Base-by-base conservation (phyloP, 2,888 invertebrate genomes). In the Anthophora plumipes region DNA sequence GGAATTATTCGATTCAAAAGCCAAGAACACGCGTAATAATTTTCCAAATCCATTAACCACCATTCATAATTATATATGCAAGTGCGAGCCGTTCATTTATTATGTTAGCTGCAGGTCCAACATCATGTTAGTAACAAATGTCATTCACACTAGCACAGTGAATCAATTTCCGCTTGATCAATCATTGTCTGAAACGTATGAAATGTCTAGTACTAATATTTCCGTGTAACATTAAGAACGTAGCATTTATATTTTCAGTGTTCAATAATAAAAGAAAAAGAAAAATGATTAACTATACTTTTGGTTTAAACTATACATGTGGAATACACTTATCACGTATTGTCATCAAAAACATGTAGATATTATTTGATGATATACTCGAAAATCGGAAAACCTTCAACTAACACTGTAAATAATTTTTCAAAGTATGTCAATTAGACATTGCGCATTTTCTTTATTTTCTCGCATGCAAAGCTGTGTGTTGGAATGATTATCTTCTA, bases 391-490 rank as follows among this genome's bases (percentile, higher is more conserved):
- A 55, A 37, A 37, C n/a, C 9, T n/a, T 22, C 14, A 12, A 54
- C 20, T 59, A 69, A 67, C 25, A 43, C 3, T 50, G 43, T 54
- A 22, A 55, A 77, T 46, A 64, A 68, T 52, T 48, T n/a, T 22
- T 12, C 25, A 57, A 59, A 70, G 61, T 17, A n/a, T 66, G 50
- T 66, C 39, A 5, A 67, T 50, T 50, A 50, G 60, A 48, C 20
- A 14, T 41, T 20, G 22, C 5, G 39, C 25, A 48, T n/a, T 37
- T 1, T 46, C 50, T 48, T 20, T 25, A n/a, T 57, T 72, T 31
- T 0, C 52, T 39, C 61, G 77, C 85, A 83, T 83, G 86, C 74
- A 31, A 69, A 25, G 17, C 55, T 78, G 11, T 78, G 11, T 22
- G 66, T 64, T 60, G 73, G 72, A 71, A 81, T 75, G 81, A 41